A percentile compares a stretch with the other conserved stretches of the same genome.
phyloP scores from a whole-genome alignment of 2,797 vertebrate genomes.

The Heteromormyrus szaboi region DNA sequence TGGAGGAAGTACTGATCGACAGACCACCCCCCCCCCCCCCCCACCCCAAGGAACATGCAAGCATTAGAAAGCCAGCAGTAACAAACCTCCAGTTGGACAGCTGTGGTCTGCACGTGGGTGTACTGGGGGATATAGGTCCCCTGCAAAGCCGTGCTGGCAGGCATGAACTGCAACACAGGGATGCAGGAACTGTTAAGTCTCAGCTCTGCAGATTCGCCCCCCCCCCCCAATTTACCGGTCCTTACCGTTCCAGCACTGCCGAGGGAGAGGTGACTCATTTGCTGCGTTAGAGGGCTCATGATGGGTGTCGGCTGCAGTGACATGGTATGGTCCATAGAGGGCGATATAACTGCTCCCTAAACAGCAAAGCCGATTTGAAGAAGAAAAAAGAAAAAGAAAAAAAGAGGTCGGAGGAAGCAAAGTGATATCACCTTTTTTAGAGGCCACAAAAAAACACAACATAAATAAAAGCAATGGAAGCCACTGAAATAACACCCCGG shows the following conservation, averaged over 20 bases:
- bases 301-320: constrained; percentile 91
- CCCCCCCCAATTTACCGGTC: not conserved
- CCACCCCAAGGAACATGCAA: not conserved
- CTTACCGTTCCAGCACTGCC: constrained; percentile 88
- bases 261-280: constrained; percentile 94
- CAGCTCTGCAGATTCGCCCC: not conserved
- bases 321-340: constrained; percentile 96
- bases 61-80: not conserved
- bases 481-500: not conserved
- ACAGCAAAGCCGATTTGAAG: constrained; percentile 27
- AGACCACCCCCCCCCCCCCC: not conserved
- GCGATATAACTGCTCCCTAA: constrained; percentile 92
- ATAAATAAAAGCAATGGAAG: not conserved
- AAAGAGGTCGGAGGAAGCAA: not conserved
- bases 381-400: not conserved
- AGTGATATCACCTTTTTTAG: not conserved
- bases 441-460: not conserved
- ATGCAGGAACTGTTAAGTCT: not conserved
- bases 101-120: constrained; percentile 79
- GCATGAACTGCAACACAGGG: constrained; percentile 78
- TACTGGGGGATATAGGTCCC: constrained; percentile 92
- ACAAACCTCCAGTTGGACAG: constrained; percentile 83
- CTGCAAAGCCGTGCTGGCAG: constrained; percentile 87
- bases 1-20: not conserved
- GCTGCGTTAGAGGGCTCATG: constrained; percentile 87